Conservation (phyloP, 2,113 vertebrate genomes). For the Monopterus albus region DNA sequence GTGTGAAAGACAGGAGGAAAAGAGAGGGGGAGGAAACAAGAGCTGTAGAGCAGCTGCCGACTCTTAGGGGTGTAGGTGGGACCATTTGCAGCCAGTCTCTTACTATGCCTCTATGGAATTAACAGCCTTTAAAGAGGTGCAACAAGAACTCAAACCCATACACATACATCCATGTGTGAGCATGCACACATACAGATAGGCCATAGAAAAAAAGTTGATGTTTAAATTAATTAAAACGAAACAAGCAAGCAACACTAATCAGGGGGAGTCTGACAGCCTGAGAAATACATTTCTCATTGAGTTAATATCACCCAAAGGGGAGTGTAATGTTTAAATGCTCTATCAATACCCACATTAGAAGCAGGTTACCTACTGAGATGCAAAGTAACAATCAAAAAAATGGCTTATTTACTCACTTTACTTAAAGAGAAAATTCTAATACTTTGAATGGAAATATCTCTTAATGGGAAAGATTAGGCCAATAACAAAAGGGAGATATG, state of each 20-base stretch:
- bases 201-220: no score
- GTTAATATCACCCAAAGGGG: neutral
- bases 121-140: slow-evolving; percentile 56
- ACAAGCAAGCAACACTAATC: neutral
- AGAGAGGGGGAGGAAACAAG: slow-evolving; percentile 26
- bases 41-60: slow-evolving; percentile 62
- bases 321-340: neutral
- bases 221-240: no score
- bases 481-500: no score
- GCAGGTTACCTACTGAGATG: neutral
- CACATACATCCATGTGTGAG: neutral
- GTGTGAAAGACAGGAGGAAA: slow-evolving; percentile 13
- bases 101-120: slow-evolving; percentile 64
- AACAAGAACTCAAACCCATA: slow-evolving; percentile 35
- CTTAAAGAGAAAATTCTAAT: no score
- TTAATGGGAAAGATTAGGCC: no score
- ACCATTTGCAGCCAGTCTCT: slow-evolving; percentile 68
- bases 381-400: neutral
- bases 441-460: no score
- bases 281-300: no score
- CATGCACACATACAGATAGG: neutral
- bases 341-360: neutral
- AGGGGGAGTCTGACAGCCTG: neutral
- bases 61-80: slow-evolving; percentile 76
- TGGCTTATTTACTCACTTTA: neutral